Evolutionary conservation across 2,797 vertebrate genomes (phyloP), one percentile per base, ranked within the genome.

Genomic region (Sebastes jordani): DNA sequence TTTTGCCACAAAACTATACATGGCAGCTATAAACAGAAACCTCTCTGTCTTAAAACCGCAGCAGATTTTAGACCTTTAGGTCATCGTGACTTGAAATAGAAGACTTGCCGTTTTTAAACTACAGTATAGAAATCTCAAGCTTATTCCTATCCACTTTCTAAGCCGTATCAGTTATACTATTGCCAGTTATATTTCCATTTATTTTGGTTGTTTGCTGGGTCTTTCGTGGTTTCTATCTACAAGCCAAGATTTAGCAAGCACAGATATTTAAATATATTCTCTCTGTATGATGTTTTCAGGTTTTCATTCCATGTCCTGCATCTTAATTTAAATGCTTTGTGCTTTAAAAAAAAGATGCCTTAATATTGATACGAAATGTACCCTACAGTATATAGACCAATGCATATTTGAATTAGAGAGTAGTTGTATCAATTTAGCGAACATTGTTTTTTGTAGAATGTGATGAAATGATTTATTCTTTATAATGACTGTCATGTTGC

Each of bases 301-400:
- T 9, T 25, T n/a, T 18, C 73, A 46, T 49, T 74, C n/a, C 10
- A 30, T 29, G 4, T 74, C 11, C 25, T 79, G 54, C 32, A 73
- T 36, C 20, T 27, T 62, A n/a, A 68, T 63, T 8, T 23, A 25
- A 79, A 49, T 34, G 23, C 59, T 22, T 34, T 74, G 20, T 76
- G 61, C 60, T 76, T 74, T 82, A 36, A 30, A 66, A 74, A 86
- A 77, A 86, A 85, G 59, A 83, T 71, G 76, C 77, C 83, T 89
- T 84, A 80, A 58, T 80, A 54, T 73, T 78, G 55, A 81, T 61
- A 25, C 23, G 29, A 23, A 66, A 27, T 54, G n/a, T 34, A 38
- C 7, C 36, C 22, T 23, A 42, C 38, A 16, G 38, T 16, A 69
- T 6, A 2, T 49, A 49, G 16, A 49, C 42, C 3, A 36, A 29